phyloP scores from a whole-genome alignment of 2,888 invertebrate species.

The Sinelater perroti region DNA sequence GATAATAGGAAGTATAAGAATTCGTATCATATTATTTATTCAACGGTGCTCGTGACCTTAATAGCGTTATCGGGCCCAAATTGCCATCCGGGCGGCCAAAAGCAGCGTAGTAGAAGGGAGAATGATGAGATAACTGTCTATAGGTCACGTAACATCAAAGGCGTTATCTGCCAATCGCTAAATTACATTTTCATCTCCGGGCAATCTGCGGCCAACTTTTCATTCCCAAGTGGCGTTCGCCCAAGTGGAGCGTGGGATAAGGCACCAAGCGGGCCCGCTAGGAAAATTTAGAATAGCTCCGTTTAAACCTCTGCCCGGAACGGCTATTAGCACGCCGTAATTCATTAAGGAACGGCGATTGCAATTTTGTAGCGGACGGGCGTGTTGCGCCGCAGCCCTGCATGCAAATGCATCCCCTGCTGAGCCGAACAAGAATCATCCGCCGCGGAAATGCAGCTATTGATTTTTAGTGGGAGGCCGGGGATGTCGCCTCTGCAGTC shows the following conservation, averaged over 20 bases:
- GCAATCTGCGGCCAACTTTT: constrained; percentile 20
- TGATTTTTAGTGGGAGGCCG: too few relatives aligned
- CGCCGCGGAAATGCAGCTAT: too few relatives aligned
- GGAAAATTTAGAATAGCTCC: constrained; percentile 15
- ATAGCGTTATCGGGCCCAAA: not conserved
- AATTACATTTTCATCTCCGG: constrained; percentile 13
- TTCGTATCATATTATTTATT: not conserved
- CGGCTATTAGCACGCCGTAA: not conserved
- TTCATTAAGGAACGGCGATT: too few relatives aligned
- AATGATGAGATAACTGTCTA: constrained; percentile 13
- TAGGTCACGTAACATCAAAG: constrained; percentile 16
- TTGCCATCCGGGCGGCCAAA: not conserved
- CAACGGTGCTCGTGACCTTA: too few relatives aligned
- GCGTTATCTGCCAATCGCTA: constrained; percentile 8
- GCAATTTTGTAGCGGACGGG: too few relatives aligned
- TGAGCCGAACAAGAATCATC: too few relatives aligned
- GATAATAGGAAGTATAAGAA: not conserved
- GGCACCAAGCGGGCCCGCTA: constrained; percentile 13
- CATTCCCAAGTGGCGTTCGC: constrained; percentile 21
- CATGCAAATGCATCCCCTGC: too few relatives aligned
- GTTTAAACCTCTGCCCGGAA: constrained; percentile 9
- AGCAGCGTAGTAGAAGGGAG: constrained; percentile 7
- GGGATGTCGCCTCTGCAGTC: too few relatives aligned
- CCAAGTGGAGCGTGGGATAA: constrained; percentile 29
- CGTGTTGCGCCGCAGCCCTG: too few relatives aligned